Evolutionary conservation across 2,113 vertebrate genomes (phyloP).

Genomic region (Bucco capensis): DNA sequence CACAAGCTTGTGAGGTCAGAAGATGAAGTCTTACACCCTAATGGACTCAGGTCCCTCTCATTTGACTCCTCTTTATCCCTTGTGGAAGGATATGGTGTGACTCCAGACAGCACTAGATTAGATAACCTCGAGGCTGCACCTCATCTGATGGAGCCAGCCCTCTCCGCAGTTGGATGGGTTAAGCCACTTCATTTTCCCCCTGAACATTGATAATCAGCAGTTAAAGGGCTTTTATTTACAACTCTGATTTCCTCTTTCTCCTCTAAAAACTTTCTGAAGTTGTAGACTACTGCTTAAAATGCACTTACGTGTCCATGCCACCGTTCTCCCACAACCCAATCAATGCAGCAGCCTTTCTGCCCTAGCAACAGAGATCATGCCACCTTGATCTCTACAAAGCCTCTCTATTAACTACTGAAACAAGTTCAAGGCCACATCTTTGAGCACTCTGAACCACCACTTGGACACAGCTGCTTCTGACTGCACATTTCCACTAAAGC

Average conservation of each 20-base stretch:
- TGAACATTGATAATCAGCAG: background rate
- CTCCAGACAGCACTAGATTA: background rate
- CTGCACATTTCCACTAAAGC: background rate
- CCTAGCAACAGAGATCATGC: background rate
- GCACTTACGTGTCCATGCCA: background rate
- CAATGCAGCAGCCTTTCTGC: background rate
- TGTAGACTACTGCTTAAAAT: background rate
- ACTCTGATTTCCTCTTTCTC: background rate
- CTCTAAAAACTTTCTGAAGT: slow-evolving; percentile 11
- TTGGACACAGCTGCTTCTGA: background rate
- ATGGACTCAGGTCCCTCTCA: background rate
- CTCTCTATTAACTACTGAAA: background rate
- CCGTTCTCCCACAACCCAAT: background rate
- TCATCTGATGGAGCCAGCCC: slow-evolving; percentile 20
- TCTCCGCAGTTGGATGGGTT: background rate
- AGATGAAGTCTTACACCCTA: background rate
- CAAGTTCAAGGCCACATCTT: slow-evolving; percentile 24
- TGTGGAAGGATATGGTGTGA: background rate
- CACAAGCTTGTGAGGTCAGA: background rate
- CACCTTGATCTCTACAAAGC: background rate
- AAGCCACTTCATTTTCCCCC: background rate
- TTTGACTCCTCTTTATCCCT: background rate
- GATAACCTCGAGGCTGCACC: slow-evolving; percentile 26
- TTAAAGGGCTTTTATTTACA: background rate
- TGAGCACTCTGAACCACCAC: background rate